Percentiles rank a stretch among this genome's conserved stretches.
Conservation (phyloP, 2,113 vertebrate species). For the Regulus satrapa region DNA sequence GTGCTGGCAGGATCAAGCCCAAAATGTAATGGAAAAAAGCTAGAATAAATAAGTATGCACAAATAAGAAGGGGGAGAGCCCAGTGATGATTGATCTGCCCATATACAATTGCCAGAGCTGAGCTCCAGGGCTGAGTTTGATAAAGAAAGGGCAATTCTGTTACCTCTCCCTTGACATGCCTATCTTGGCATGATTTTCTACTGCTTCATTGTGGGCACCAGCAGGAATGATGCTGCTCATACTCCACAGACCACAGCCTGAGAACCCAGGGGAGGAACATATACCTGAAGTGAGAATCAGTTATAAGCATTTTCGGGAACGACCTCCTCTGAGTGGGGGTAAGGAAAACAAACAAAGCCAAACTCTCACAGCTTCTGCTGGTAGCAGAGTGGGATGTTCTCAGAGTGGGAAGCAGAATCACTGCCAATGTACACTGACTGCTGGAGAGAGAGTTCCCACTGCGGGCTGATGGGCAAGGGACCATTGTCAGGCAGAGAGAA, state of each 20-base stretch:
- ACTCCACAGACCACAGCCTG: conserved; percentile 20
- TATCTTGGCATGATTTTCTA: background rate
- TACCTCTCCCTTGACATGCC: background rate
- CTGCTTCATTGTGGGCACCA: background rate
- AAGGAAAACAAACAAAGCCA: conserved; percentile 29
- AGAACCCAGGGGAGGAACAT: background rate
- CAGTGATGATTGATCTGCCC: background rate
- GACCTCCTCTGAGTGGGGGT: background rate
- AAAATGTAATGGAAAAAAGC: background rate
- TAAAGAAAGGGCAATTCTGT: background rate
- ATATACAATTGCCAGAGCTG: background rate
- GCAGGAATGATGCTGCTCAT: background rate
- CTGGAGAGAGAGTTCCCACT: conserved; percentile 3
- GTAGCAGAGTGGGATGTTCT: conserved; percentile 21
- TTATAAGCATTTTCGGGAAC: conserved; percentile 16
- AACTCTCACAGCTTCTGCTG: background rate
- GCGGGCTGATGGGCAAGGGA: background rate
- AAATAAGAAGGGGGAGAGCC: background rate
- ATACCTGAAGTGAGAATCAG: conserved; percentile 40
- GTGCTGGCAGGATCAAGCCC: background rate
- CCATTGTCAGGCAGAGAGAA: conserved; percentile 16
- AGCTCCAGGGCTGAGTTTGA: background rate
- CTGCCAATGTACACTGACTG: conserved; percentile 55
- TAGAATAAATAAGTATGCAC: background rate
- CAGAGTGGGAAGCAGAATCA: background rate